phyloP scores from a whole-genome alignment of 2,888 invertebrate genomes.

The Torymus aiolomorphi region DNA sequence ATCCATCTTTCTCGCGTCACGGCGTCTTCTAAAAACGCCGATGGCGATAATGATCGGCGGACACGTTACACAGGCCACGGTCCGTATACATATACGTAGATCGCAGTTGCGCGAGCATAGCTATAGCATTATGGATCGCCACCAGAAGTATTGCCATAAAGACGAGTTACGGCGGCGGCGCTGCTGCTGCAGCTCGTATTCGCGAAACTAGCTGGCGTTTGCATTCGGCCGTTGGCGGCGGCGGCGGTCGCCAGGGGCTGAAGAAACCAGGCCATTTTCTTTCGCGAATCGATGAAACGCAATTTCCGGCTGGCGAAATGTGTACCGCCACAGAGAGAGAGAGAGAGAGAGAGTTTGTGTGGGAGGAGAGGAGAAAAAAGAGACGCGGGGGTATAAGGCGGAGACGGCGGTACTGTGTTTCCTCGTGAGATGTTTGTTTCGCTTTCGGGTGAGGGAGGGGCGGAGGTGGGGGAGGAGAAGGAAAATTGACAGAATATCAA shows the following conservation, averaged over 20 bases:
- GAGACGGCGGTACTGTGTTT: not conserved
- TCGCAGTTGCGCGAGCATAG: not conserved
- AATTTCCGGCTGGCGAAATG: conserved; percentile 36
- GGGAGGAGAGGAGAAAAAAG: conserved; percentile 2
- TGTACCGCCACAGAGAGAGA: conserved; percentile 5
- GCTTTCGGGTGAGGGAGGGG: not conserved
- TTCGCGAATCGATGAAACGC: conserved; percentile 41
- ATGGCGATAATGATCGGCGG: conserved; percentile 43
- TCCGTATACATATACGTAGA: not conserved
- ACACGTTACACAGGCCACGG: conserved; percentile 13
- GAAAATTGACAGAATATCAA: conserved; percentile 43
- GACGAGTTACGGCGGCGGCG: conserved; percentile 33
- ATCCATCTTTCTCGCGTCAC: not conserved
- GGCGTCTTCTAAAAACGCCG: not conserved
- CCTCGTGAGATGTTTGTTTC: conserved; percentile 28
- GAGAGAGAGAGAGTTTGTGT: too few relatives aligned
- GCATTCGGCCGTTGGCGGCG: conserved; percentile 15
- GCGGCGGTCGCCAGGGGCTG: not conserved
- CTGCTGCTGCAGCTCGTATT: conserved; percentile 19
- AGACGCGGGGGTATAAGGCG: not conserved
- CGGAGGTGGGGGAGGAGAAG: not conserved
- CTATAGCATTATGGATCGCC: conserved; percentile 41
- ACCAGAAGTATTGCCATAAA: conserved; percentile 36
- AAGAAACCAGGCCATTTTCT: conserved; percentile 38
- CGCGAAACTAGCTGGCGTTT: conserved; percentile 51